phyloP scores from a whole-genome alignment of 2,888 invertebrate species.

The Polydrusus cervinus region DNA sequence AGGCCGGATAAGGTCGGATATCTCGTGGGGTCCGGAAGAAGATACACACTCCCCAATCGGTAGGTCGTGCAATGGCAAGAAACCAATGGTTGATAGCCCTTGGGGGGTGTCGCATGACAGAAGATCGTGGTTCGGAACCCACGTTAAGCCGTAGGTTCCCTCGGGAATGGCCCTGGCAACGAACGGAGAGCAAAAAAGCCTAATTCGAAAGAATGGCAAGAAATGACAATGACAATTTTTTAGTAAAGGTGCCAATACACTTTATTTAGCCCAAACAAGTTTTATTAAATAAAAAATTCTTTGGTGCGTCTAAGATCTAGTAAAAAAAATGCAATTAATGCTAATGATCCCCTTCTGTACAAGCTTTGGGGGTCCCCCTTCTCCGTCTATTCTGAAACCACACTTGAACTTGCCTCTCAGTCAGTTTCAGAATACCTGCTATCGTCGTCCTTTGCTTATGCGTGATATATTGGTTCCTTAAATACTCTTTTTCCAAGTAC shows the following conservation, averaged over 20 bases:
- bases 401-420: conserved; percentile 47
- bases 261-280: background rate
- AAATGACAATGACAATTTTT: no score
- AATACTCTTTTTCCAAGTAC: conserved; percentile 39
- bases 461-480: conserved; percentile 39
- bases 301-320: conserved; percentile 1
- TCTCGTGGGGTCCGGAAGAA: no score
- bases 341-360: conserved; percentile 2
- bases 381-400: conserved; percentile 52
- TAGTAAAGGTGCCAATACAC: background rate
- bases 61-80: no score
- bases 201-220: no score
- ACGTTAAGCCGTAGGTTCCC: no score
- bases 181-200: no score
- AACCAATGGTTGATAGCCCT: no score
- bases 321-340: background rate
- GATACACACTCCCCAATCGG: no score
- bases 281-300: background rate
- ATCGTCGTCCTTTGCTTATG: conserved; percentile 31
- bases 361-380: conserved; percentile 39
- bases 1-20: no score
- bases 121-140: no score
- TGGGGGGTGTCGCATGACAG: no score
- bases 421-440: conserved; percentile 30
- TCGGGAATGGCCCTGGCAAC: no score